phyloP scores from a whole-genome alignment of 2,113 vertebrate genomes.

The Thomomys bottae region DNA sequence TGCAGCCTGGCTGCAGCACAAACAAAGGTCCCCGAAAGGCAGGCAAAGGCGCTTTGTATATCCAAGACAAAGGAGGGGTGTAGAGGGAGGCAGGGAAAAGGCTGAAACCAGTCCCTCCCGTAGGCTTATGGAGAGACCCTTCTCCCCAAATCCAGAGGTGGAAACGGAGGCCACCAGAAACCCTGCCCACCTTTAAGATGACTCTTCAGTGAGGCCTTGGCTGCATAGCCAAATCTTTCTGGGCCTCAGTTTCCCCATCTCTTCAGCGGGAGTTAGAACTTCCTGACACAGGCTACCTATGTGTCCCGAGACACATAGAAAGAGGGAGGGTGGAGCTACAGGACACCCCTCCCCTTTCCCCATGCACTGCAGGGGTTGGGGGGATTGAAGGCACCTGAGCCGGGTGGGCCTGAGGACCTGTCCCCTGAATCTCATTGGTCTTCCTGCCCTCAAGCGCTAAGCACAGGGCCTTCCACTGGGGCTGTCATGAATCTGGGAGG shows the following conservation, averaged over 20 bases:
- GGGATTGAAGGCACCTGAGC: accelerated
- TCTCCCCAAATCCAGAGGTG: neutral
- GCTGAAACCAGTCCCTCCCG: neutral
- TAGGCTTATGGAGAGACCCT: neutral
- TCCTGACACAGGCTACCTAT: no score
- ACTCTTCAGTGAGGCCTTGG: neutral
- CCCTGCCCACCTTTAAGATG: neutral
- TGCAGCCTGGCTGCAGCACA: slow-evolving; percentile 50
- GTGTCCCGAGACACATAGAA: no score
- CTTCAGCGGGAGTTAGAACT: neutral
- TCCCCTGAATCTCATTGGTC: neutral
- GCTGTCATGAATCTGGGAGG: neutral
- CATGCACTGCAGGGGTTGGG: neutral
- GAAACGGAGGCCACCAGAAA: slow-evolving; percentile 21
- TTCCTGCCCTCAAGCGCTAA: neutral
- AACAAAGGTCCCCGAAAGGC: slow-evolving; percentile 58
- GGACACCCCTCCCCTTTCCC: neutral
- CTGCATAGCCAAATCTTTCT: neutral
- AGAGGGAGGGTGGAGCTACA: no score
- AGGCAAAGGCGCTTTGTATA: slow-evolving; percentile 60
- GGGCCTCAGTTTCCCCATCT: slow-evolving; percentile 21
- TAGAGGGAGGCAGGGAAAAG: no score
- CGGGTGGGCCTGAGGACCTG: neutral
- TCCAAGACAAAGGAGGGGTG: slow-evolving; percentile 50
- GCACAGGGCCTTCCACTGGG: neutral